phyloP scores from a whole-genome alignment of 2,113 vertebrate species.

The Montifringilla adamsi region DNA sequence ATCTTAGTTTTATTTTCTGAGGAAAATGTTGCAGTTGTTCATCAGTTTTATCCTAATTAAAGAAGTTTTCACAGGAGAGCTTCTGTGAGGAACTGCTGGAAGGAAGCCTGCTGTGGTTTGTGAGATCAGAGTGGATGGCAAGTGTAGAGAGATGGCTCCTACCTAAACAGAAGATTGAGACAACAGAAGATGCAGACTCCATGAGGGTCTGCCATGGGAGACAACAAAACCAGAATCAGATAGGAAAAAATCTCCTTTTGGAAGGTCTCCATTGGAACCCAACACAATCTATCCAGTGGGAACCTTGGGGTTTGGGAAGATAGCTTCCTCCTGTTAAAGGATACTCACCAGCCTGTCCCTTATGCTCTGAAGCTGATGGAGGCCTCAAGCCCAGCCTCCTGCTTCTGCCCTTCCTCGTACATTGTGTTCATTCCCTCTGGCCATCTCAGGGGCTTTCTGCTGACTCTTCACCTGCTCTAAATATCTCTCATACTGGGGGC shows the following conservation, averaged over 20 bases:
- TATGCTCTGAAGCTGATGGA: background rate
- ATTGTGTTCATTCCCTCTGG: background rate
- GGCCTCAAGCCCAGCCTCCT: background rate
- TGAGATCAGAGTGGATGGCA: background rate
- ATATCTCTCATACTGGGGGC: background rate
- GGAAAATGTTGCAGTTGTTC: background rate
- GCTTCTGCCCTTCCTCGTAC: background rate
- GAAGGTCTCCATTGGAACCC: background rate
- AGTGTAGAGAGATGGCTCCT: background rate
- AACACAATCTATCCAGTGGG: background rate
- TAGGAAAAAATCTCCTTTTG: background rate
- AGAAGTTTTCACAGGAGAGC: background rate
- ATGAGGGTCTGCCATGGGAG: background rate
- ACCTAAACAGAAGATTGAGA: background rate
- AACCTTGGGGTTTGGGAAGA: background rate
- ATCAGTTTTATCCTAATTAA: background rate
- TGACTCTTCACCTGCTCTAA: background rate
- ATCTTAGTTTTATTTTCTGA: background rate
- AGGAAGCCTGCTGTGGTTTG: background rate
- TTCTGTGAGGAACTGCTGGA: background rate
- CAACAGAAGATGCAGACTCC: background rate
- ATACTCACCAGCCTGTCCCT: background rate
- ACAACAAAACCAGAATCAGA: background rate
- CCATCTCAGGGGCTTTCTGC: background rate
- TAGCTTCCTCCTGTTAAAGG: background rate